These are phyloP conservation scores for Lordiphosa andalusiaca DNA, from an alignment of 2,888 invertebrate species.

Conservation along the genomic window DNA sequence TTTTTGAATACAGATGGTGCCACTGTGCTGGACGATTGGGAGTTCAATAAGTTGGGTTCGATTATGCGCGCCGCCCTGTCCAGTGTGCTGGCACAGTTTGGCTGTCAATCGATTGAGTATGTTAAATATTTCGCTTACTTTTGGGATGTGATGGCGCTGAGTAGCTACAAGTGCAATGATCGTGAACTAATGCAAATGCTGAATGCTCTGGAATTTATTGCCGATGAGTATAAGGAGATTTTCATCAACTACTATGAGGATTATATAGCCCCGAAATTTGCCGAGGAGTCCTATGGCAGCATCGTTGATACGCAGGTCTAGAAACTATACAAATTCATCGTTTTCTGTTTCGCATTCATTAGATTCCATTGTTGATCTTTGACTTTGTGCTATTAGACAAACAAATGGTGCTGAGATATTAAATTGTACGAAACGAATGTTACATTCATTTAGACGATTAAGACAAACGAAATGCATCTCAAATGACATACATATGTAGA, in stretches of 20 bases:
- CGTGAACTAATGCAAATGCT: conserved; percentile 68
- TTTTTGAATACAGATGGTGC: conserved; percentile 44
- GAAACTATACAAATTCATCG: conserved; percentile 1
- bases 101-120: conserved; percentile 58
- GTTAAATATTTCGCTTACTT: conserved; percentile 63
- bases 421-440: conserved; percentile 48
- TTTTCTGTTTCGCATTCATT: conserved; percentile 29
- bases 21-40: conserved; percentile 63
- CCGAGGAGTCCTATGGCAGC: conserved; percentile 62
- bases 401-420: conserved; percentile 53
- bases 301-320: conserved; percentile 65
- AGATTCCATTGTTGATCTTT: conserved; percentile 36
- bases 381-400: conserved; percentile 45
- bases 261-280: conserved; percentile 65
- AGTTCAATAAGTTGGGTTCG: conserved; percentile 64
- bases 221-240: conserved; percentile 65
- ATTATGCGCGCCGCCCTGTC: conserved; percentile 62
- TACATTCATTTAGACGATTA: conserved; percentile 44
- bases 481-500: conserved; percentile 30
- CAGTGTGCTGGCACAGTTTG: conserved; percentile 57
- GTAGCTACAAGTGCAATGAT: conserved; percentile 64
- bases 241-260: conserved; percentile 68
- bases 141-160: conserved; percentile 66
- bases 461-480: conserved; percentile 25
- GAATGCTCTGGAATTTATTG: conserved; percentile 63